A percentile compares a stretch with the other conserved stretches of the same genome.
Evolutionary conservation across 2,113 vertebrate species (phyloP).

Genomic region (Hyla sarda): DNA sequence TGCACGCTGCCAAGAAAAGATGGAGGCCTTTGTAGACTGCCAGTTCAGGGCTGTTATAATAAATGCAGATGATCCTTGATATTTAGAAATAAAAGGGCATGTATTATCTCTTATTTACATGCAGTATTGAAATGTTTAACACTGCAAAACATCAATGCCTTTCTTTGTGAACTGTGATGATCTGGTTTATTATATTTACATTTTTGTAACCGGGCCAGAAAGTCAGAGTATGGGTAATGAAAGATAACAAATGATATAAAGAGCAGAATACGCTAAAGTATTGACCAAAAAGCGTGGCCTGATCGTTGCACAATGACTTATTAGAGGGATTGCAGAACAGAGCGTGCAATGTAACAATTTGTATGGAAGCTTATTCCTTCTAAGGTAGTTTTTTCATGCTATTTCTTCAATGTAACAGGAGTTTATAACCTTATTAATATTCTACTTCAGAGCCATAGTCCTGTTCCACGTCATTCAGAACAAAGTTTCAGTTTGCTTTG

Average conservation of each 20-base stretch:
- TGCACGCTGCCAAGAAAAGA: constrained; percentile 42
- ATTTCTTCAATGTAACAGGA: no score
- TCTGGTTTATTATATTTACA: constrained; percentile 31
- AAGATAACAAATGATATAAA: background rate
- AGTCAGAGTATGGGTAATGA: background rate
- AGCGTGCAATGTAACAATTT: no score
- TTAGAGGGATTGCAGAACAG: background rate
- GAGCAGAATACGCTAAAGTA: background rate
- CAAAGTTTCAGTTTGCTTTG: no score
- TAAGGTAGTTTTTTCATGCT: background rate
- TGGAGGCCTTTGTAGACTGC: constrained; percentile 42
- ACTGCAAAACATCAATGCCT: constrained; percentile 13
- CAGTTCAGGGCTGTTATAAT: constrained; percentile 26
- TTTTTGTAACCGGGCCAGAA: constrained; percentile 21
- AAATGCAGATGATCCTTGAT: constrained; percentile 53
- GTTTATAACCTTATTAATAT: no score
- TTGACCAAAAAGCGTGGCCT: background rate
- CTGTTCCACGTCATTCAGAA: no score
- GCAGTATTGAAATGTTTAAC: constrained; percentile 26
- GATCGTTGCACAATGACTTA: no score
- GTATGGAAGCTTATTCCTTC: background rate
- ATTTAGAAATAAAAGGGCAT: constrained; percentile 48
- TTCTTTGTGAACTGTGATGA: constrained; percentile 14
- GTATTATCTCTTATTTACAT: constrained; percentile 40
- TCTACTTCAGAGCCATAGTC: no score